Base-by-base conservation (phyloP, 1,140 invertebrate species). In the Halyomorpha halys region DNA sequence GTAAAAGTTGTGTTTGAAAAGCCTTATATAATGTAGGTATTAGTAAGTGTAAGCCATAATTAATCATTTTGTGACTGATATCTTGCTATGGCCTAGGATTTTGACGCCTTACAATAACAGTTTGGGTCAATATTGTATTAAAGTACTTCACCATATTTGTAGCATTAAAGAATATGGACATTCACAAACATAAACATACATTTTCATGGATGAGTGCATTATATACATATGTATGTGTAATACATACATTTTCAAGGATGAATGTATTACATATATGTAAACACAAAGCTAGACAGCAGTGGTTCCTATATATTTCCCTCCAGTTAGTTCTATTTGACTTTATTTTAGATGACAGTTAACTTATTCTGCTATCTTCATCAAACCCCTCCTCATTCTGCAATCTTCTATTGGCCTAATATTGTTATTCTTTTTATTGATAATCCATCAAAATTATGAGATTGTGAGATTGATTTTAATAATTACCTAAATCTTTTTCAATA, bases 41-140 rank as follows among this genome's bases (percentile, higher is more conserved):
- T 59, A 59, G 34, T 44, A 19, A 54, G 63, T 19, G 21, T 53
- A 59, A 64, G 63, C 34, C 54, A 59, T 64, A 45, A 64, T 56
- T 39, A 63, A 34, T 63, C 14, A 64, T 64, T 64, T 56, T 45
- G 23, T 59, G 63, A 64, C 63, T 64, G 63, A 64, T 34, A 59
- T 54, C 63, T 54, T 59, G 63, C 51, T 59, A 64, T 64, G 63
- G 63, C 63, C 63, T 64, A 64, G 63, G 59, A 56, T 23, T 44
- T 30, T 19, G 63, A 59, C 39, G 53, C 63, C 54, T 64, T 59
- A 64, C 27, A 59, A 51, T 44, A 61, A 44, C 59, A 30, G 59
- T 30, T 30, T 61, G 59, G 4, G n/a, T 23, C 39, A 18, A 19
- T 61, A 39, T 11, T 39, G 34, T 39, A 13, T 39, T 39, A 39